Percentiles rank a stretch among this genome's conserved stretches.
phyloP scores from a whole-genome alignment of 2,797 vertebrate species.

The Aeoliscus strigatus region DNA sequence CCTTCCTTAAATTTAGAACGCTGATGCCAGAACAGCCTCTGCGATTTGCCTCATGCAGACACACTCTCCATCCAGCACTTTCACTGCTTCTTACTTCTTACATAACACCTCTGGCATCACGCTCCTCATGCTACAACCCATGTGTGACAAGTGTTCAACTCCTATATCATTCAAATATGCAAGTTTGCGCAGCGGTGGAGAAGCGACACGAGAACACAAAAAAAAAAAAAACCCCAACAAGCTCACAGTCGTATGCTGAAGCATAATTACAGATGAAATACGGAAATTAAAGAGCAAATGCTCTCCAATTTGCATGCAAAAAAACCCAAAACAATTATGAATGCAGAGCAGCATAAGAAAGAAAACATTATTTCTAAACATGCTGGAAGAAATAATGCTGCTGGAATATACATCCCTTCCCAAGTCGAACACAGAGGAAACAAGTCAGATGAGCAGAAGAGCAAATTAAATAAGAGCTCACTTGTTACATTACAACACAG shows the following conservation, averaged over 20 bases:
- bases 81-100: constrained; percentile 65
- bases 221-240: too few relatives aligned
- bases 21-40: constrained; percentile 43
- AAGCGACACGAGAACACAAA: neutral
- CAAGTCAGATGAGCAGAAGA: constrained; percentile 2
- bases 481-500: constrained; percentile 46
- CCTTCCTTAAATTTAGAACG: constrained; percentile 48
- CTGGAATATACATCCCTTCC: too few relatives aligned
- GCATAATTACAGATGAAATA: neutral
- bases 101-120: constrained; percentile 71
- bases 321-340: neutral
- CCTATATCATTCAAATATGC: constrained; percentile 19
- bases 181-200: neutral
- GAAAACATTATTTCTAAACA: constrained; percentile 29
- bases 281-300: neutral
- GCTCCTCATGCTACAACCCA: constrained; percentile 60
- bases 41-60: constrained; percentile 48
- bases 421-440: constrained; percentile 6
- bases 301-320: too few relatives aligned
- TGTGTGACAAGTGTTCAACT: constrained; percentile 63
- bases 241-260: too few relatives aligned
- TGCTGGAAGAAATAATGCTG: too few relatives aligned
- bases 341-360: constrained; percentile 3
- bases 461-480: constrained; percentile 26
- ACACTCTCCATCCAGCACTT: constrained; percentile 57